Evolutionary conservation across 2,797 vertebrate genomes (phyloP), one percentile per base, ranked within the genome.

Genomic region (Anisognathus igniventris): DNA sequence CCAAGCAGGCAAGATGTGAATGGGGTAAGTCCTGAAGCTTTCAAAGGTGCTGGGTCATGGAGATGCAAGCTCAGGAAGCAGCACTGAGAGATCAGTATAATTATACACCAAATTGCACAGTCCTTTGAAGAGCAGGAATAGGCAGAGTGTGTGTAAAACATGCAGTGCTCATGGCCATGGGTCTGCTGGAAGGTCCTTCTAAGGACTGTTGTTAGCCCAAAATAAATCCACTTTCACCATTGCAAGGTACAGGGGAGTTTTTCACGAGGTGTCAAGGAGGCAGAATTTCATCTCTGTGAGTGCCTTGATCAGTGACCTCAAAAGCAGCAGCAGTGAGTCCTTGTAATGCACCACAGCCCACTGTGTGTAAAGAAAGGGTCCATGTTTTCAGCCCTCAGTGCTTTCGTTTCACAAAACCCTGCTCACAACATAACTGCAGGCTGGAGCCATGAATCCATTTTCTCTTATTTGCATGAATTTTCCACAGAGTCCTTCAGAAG

Each of bases 391-490:
- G 54, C 47, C 82, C 54, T 94, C 3, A 0, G 39, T 76, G 58
- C 44, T 39, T 50, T 80, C 10, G 0, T 61, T 51, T 51, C 62
- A 92, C 72, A 91, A 94, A 93, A 44, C 23, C 39, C 50, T 61
- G 28, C 33, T 94, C 87, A 68, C 37, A 33, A 35, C 54, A 66
- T 81, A 65, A 93, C 80, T 90, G 51, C 86, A 90, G 86, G 83
- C 96, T 95, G 93, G 56, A 93, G 66, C 66, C 58, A 33, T 76
- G 90, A 95, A 94, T 95, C 83, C 74, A 88, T 94, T 95, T 96
- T 79, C 58, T 37, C 88, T 93, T 95, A 94, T 93, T 95, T 95
- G 95, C 90, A 95, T 90, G 92, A 88, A 95, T 95, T 96, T 95
- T 96, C 94, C 83, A 94, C 45, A 62, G 47, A 86, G 73, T 95